Conservation (phyloP, 2,113 vertebrate species). For the Alces alces region DNA sequence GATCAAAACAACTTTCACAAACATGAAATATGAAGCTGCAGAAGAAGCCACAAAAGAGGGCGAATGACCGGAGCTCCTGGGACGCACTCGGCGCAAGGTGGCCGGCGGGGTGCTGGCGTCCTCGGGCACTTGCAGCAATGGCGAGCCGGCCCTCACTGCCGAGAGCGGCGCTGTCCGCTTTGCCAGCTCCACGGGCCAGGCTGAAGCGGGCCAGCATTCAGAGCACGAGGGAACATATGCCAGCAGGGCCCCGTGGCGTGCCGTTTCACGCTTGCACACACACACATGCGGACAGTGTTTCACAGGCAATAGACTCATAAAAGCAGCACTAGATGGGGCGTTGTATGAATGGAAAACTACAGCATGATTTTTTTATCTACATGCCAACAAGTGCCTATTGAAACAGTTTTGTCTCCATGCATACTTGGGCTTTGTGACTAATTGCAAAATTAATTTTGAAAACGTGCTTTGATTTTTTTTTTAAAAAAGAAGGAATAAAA, state of each 20-base stretch:
- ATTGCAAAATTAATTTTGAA: background rate
- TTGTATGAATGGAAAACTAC: background rate
- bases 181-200: background rate
- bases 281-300: background rate
- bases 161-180: accelerated
- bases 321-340: background rate
- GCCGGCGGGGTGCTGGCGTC: accelerated
- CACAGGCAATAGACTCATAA: background rate
- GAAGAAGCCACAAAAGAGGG: background rate
- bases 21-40: background rate
- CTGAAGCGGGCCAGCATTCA: too few relatives aligned
- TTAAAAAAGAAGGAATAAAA: background rate
- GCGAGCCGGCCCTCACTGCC: accelerated
- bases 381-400: background rate
- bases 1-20: background rate
- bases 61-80: background rate
- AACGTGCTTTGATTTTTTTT: background rate
- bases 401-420: background rate
- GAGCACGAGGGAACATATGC: background rate
- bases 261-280: background rate
- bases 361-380: background rate
- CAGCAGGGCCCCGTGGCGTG: accelerated
- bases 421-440: background rate
- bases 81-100: accelerated
- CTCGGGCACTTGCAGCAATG: accelerated